phyloP scores from a whole-genome alignment of 2,888 invertebrate genomes.

The Rhimphoctona megacephalus region DNA sequence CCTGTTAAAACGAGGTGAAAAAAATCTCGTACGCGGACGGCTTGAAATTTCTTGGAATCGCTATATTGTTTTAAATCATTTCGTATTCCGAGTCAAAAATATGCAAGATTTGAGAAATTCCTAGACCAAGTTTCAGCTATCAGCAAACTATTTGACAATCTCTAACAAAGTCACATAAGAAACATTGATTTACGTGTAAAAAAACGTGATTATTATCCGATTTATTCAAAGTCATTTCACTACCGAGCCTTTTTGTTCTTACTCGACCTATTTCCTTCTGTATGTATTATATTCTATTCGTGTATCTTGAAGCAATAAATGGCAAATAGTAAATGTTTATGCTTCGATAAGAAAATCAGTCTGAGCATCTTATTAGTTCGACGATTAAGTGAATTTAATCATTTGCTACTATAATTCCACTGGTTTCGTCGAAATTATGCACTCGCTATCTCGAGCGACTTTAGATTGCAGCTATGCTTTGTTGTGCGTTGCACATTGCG shows the following conservation, averaged over 20 bases:
- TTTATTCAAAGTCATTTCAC: background rate
- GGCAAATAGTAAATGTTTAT: background rate
- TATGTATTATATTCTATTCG: background rate
- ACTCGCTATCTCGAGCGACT: slow-evolving; percentile 25
- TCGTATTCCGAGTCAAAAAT: background rate
- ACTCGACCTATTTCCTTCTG: background rate
- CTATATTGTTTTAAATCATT: background rate
- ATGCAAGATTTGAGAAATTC: background rate
- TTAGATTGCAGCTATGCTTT: slow-evolving; percentile 21
- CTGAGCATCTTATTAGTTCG: background rate
- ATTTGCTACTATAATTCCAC: slow-evolving; percentile 24
- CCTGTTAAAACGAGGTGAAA: slow-evolving; percentile 44
- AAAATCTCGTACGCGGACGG: background rate
- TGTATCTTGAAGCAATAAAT: background rate
- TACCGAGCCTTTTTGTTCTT: background rate
- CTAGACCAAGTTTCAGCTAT: background rate
- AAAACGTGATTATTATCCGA: background rate
- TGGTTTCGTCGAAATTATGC: slow-evolving; percentile 36
- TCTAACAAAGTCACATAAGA: background rate
- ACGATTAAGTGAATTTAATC: slow-evolving; percentile 1
- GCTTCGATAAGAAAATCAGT: background rate
- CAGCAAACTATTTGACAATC: background rate
- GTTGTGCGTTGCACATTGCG: slow-evolving; percentile 19
- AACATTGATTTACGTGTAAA: background rate
- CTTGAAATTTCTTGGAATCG: slow-evolving; percentile 4